Conservation (phyloP, 92 coral and sea anemone species). For the Palythoa grandis region DNA sequence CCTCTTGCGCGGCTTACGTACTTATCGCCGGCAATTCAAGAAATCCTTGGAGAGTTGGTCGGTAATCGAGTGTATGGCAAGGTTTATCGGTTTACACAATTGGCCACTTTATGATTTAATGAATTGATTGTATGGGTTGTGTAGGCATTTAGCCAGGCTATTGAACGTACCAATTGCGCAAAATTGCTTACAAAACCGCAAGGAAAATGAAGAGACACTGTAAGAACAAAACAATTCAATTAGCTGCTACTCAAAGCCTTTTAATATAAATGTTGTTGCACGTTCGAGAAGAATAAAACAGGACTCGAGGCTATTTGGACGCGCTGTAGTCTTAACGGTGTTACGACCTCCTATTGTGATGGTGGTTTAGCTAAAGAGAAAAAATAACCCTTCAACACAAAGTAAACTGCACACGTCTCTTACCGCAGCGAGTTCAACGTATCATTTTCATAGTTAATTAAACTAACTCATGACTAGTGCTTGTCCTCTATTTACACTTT, state of each 20-base stretch:
- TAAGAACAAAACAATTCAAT: slow-evolving; percentile 28
- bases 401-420: slow-evolving; percentile 34
- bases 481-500: slow-evolving; percentile 60
- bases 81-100: slow-evolving; percentile 59
- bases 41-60: slow-evolving; percentile 45
- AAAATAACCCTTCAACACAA: slow-evolving; percentile 42
- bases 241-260: slow-evolving; percentile 31
- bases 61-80: slow-evolving; percentile 28
- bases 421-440: slow-evolving; percentile 49
- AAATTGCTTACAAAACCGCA: slow-evolving; percentile 46
- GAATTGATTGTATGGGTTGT: slow-evolving; percentile 64
- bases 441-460: slow-evolving; percentile 68
- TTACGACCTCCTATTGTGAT: slow-evolving; percentile 39
- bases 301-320: slow-evolving; percentile 38
- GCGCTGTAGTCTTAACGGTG: background rate
- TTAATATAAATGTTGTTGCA: slow-evolving; percentile 38
- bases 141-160: slow-evolving; percentile 59
- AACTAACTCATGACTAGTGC: slow-evolving; percentile 43
- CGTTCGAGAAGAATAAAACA: slow-evolving; percentile 37
- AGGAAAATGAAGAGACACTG: slow-evolving; percentile 42
- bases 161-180: slow-evolving; percentile 45
- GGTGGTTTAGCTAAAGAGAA: slow-evolving; percentile 37
- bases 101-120: slow-evolving; percentile 58
- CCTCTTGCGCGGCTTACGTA: slow-evolving; percentile 45
- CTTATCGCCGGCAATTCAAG: slow-evolving; percentile 41